Base-by-base conservation (phyloP, 2,797 vertebrate species). In the Epinephelus malabaricus region DNA sequence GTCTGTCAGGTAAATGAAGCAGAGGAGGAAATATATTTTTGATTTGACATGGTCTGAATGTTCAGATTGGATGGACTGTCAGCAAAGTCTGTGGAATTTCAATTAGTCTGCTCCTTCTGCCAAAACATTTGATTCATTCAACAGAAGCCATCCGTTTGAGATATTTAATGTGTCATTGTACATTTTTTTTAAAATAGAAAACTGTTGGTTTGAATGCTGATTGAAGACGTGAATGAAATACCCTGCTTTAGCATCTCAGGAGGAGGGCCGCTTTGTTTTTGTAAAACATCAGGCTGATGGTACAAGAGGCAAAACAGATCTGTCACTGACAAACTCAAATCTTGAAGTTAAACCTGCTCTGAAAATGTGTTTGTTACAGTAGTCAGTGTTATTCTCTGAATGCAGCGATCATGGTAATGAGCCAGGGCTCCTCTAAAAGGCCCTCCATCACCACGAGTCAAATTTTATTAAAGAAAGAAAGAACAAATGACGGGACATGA, bases 21-120 rank as follows among this genome's bases (percentile, higher is more conserved):
- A 46, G 38, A 53, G 25, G 60, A 54, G 38, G 25, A 17, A 53
- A 65, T 60, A 66, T 27, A 67, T 61, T 47, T 54, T 14, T 13
- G 30, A 70, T 50, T 78, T 58, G 38, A 47, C 17, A 55, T 15
- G 45, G 60, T 45, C 45, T 70, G 18, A 64, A 50, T 49, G 43
- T 59, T 27, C 0, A 50, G 46, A 71, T 34, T 66, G 15, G 14
- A 45, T 23, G 21, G 69, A 34, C 40, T 61, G 62, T 73, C 11
- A 12, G 40, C 27, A 49, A 40, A 54, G 27, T 69, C 64, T 62
- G 63, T 47, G 18, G 30, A 55, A 55, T 79, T 67, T 62, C 30
- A 55, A 54, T 61, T 23, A 47, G 47, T 55, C 50, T 61, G 11
- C 25, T 50, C 18, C 50, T 56, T 79, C 27, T 69, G 30, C 12